Conservation (phyloP, 2,888 invertebrate genomes). For the Caenorhabditis sp. region DNA sequence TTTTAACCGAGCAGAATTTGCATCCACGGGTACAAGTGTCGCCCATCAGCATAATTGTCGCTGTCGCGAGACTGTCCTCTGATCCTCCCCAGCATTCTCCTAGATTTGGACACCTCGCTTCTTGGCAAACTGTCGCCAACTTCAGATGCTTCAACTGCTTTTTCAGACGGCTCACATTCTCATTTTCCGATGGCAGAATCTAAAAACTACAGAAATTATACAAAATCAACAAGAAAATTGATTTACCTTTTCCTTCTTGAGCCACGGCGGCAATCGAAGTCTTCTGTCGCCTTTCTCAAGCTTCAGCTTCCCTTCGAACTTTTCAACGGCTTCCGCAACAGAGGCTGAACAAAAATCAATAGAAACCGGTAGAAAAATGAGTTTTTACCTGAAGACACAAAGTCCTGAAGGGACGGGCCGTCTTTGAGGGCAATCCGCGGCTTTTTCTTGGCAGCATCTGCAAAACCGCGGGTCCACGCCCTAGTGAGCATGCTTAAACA, state of each 20-base stretch:
- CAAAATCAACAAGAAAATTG: neutral
- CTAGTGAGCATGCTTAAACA: slow-evolving; percentile 55
- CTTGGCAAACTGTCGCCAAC: slow-evolving; percentile 78
- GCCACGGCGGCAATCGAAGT: slow-evolving; percentile 76
- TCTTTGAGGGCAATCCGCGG: slow-evolving; percentile 60
- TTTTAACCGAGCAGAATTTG: slow-evolving; percentile 95
- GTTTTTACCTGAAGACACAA: slow-evolving; percentile 66
- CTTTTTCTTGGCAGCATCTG: slow-evolving; percentile 54
- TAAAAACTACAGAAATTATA: slow-evolving; percentile 5
- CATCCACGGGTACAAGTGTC: slow-evolving; percentile 98
- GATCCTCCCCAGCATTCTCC: slow-evolving; percentile 95
- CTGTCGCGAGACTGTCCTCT: slow-evolving; percentile 89
- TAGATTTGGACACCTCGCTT: slow-evolving; percentile 78
- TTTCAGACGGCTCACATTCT: slow-evolving; percentile 69
- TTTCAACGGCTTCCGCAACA: slow-evolving; percentile 63
- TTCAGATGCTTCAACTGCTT: slow-evolving; percentile 75
- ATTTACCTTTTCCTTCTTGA: slow-evolving; percentile 75
- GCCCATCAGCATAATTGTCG: slow-evolving; percentile 99
- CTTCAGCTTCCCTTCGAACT: slow-evolving; percentile 66
- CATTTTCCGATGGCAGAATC: slow-evolving; percentile 68
- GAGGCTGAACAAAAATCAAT: slow-evolving; percentile 51
- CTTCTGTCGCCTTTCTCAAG: slow-evolving; percentile 71
- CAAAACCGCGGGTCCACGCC: slow-evolving; percentile 53
- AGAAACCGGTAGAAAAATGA: too few species aligned
- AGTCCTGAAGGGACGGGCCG: slow-evolving; percentile 75